These are phyloP conservation scores for Machimus rusticus DNA, from an alignment of 2,888 invertebrate species.

Conservation along the genomic window DNA sequence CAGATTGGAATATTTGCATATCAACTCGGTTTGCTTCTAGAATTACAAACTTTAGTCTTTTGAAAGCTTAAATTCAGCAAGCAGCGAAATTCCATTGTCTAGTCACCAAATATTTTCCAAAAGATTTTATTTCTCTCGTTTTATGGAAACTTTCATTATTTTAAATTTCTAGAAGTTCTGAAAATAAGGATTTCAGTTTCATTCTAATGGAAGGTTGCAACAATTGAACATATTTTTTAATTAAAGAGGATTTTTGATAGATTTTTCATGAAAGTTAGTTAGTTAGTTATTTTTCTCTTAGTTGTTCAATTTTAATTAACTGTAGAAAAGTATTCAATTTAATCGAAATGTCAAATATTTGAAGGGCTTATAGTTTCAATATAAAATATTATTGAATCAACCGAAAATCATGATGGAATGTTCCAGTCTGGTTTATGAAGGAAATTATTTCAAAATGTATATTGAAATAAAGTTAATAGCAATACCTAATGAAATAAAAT, in stretches of 20 bases:
- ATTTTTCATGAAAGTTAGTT: not conserved
- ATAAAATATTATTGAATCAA: too few species aligned
- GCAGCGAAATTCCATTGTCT: not conserved
- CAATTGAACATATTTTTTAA: not conserved
- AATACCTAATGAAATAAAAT: too few species aligned
- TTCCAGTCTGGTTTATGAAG: too few species aligned
- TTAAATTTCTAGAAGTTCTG: not conserved
- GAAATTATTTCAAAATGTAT: too few species aligned
- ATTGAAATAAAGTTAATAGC: too few species aligned
- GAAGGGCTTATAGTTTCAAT: too few species aligned
- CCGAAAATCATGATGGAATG: too few species aligned
- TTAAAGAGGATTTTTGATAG: not conserved
- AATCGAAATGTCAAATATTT: too few species aligned
- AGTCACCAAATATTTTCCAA: not conserved
- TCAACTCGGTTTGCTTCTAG: not conserved
- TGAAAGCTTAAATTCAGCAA: not conserved
- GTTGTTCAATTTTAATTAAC: too few species aligned
- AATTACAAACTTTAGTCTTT: not conserved
- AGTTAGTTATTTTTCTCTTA: too few species aligned
- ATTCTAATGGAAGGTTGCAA: not conserved
- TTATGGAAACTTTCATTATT: not conserved
- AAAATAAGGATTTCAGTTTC: not conserved
- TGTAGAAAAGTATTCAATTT: too few species aligned
- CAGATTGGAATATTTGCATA: not conserved
- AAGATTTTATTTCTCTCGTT: not conserved